Base-by-base conservation (phyloP, 1,140 invertebrate genomes). In the Amphibalanus amphitrite region DNA sequence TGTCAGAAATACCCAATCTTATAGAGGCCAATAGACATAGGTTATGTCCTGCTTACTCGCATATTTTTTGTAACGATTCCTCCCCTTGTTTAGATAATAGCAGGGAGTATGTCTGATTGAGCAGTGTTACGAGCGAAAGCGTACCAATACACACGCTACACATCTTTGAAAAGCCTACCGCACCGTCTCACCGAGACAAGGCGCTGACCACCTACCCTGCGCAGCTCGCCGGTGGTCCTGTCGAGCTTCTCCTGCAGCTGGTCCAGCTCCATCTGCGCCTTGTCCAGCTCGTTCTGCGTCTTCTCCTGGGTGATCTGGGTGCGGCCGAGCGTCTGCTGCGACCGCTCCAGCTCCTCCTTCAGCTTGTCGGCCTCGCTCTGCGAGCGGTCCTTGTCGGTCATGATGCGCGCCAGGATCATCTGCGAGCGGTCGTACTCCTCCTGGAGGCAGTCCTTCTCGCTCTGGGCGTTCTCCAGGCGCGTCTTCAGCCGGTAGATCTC, bases 401-500 rank as follows among this genome's bases (percentile, higher is more conserved):
- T 91, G 72, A 93, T 83, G 70, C 92, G 85, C 69, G 89, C 78
- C 26, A 79, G 69, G 10, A 75, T 74, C 67, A 71, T 73, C 71
- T 77, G 76, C 10, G 75, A 74, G 30, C 76, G 72, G 69, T 82
- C 92, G 77, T 93, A 89, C 81, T 95, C 92, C 77, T 95, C 92
- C 70, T 92, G 90, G 70, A 95, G 81, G 78, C 89, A 93, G 77
- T 95, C 92, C 77, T 93, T 91, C 82, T 96, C 93, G 71, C 89
- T 89, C 82, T 95, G 92, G 78, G 92, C 91, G 81, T 95, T 95
- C 83, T 95, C 93, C 76, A 96, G 82, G 79, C 92, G 89, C 23
- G 93, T 93, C 81, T 95, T 95, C 72, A 95, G 84, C 77, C 92
- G 85, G 78, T 95, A 95, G 65, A 96, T 92, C 80, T 96, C 93